Evolutionary conservation across 1,140 invertebrate genomes (phyloP), one percentile per base, ranked within the genome.

Genomic region (Solenopsis fugax): DNA sequence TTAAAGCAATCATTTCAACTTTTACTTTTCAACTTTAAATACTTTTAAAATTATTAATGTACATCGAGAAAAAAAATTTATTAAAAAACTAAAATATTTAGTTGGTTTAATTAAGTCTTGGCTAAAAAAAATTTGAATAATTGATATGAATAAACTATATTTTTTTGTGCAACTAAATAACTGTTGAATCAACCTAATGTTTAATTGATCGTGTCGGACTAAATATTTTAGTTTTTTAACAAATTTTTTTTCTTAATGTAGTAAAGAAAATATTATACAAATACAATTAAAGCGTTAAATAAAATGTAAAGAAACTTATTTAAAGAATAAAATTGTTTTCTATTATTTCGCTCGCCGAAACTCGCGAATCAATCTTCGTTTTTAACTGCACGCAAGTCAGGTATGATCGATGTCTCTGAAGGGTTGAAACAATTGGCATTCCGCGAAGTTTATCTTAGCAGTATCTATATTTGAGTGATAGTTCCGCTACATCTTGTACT

Each of bases 391-490:
- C 21, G 45, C 18, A 34, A 73, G 24, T 73, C 80, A 34, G 18
- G 13, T n/a, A 48, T 84, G 80, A 84, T 84, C 21, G 80, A 84
- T 84, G 80, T 34, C 41, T 58, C 37, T 18, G 10, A 50, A 3
- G n/a, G 16, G 29, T 60, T 58, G 24, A 73, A 58, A 58, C 80
- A 60, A 73, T 71, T 29, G 41, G 54, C 37, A 60, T 75, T 84
- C 54, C 80, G 54, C 54, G 6, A 71, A 62, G 80, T 84, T 60
- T 84, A 82, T 73, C 80, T 82, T 34, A 21, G 9, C 41, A 13
- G 67, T 82, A 58, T 73, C 80, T 58, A 60, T 85, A 65, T 50
- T 78, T 78, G 81, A 85, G 41, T 4, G 71, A 76, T 75, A 48
- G 54, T 60, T 73, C 21, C 41, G 69, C 67, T 48, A 73, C 67